Evolutionary conservation across 2,113 vertebrate genomes (phyloP).

Genomic region (Salminus brasiliensis): DNA sequence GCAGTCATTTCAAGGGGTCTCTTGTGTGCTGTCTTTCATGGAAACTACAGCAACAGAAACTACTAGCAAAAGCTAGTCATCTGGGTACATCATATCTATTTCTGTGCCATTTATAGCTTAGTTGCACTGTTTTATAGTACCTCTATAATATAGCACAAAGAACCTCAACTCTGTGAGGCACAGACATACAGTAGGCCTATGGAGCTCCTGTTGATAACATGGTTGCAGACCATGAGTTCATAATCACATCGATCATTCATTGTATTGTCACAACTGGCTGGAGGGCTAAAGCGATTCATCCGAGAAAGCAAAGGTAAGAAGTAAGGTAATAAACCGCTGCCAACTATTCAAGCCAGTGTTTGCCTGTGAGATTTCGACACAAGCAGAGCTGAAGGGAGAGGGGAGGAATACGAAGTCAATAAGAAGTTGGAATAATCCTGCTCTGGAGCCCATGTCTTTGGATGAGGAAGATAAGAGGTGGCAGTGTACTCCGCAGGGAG

Average conservation of each 20-base stretch:
- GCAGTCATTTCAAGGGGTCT: too few species aligned
- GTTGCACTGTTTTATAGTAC: too few species aligned
- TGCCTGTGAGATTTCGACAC: conserved; percentile 25
- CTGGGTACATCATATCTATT: too few species aligned
- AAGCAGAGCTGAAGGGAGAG: conserved; percentile 20
- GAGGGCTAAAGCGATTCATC: background rate
- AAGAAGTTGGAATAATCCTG: conserved; percentile 68
- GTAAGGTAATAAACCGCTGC: conserved; percentile 3
- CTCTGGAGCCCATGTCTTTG: conserved; percentile 65
- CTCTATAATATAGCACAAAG: too few species aligned
- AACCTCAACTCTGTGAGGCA: background rate
- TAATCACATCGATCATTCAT: background rate
- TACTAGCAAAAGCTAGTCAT: too few species aligned
- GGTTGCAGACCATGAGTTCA: background rate
- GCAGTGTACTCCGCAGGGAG: conserved; percentile 59
- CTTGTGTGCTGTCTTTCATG: too few species aligned
- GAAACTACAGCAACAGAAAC: too few species aligned
- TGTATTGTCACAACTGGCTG: background rate
- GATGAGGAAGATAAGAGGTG: conserved; percentile 59
- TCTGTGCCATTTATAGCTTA: too few species aligned
- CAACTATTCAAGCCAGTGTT: conserved; percentile 8
- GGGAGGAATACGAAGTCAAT: conserved; percentile 30
- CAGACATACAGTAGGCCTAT: background rate
- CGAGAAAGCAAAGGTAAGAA: background rate
- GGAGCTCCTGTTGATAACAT: background rate